Evolutionary conservation across 1,140 invertebrate species (phyloP), one percentile per base, ranked within the genome.

Genomic region (Odontomachus brunneus): DNA sequence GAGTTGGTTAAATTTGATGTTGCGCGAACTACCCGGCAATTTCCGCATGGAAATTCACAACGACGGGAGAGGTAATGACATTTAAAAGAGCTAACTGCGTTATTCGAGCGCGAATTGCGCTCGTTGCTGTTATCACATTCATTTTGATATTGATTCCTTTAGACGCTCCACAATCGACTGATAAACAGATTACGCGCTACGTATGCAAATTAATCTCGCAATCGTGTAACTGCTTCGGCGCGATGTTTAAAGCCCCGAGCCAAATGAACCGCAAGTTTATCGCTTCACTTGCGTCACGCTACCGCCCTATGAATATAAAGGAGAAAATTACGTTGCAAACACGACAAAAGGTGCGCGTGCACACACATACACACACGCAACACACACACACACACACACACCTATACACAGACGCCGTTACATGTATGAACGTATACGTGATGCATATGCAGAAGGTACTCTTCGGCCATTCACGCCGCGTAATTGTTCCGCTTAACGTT

Each of bases 251-350:
- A 71, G 33, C 51, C 33, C 33, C 51, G 51, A 69, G 75, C 53
- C 73, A 75, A 75, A 75, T 75, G 73, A 75, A 53, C 73, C 75
- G 51, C 66, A 57, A 80, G 65, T 80, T 71, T 80, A 80, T 71
- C 75, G 65, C 65, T 80, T 80, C 75, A 48, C 75, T 71, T 71
- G 51, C 65, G 51, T 71, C 65, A 80, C 51, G 75, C 75, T 67
- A 67, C 63, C 38, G 29, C 22, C 22, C 75, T 59, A 80, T 80
- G 75, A 80, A 80, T 80, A 80, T 80, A 80, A 80, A 80, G 38
- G 33, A 71, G 75, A 29, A 48, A 80, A 80, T 80, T 80, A 80
- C 51, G 24, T 65, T 48, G 44, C 75, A 44, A 48, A 80, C n/a
- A 33, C 73, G 59, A 75, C 65, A 71, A 80, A 80, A 80, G 65